These are phyloP conservation scores for Cosmia trapezina DNA, from an alignment of 2,888 invertebrate species.

Conservation along the genomic window DNA sequence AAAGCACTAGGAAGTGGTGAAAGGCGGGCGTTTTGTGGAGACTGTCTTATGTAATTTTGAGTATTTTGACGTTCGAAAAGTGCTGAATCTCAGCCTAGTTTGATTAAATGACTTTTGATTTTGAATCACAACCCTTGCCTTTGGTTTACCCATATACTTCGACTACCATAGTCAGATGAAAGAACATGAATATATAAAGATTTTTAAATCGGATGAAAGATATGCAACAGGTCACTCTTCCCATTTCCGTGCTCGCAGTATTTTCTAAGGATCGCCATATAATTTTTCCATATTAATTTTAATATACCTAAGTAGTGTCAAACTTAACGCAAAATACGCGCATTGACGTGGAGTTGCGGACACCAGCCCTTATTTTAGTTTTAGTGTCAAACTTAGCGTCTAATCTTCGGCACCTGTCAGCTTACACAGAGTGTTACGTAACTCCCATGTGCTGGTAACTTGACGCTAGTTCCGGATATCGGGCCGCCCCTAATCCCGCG, in stretches of 20 bases:
- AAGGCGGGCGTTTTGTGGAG: too few relatives aligned
- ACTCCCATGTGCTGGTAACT: constrained; percentile 44
- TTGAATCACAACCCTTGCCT: neutral
- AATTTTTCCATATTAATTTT: neutral
- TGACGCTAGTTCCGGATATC: constrained; percentile 58
- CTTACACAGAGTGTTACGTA: constrained; percentile 43
- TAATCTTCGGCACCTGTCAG: constrained; percentile 43
- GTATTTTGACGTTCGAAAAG: too few relatives aligned
- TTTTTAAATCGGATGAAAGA: neutral
- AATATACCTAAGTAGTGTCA: constrained; percentile 35
- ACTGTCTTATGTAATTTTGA: too few relatives aligned
- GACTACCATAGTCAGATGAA: neutral
- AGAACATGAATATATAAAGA: neutral
- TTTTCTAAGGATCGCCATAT: neutral
- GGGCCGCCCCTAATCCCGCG: constrained; percentile 64
- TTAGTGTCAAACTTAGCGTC: constrained; percentile 54
- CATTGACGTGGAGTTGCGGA: too few relatives aligned
- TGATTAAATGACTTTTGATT: too few relatives aligned
- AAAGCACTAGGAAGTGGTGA: too few relatives aligned
- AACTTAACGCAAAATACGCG: too few relatives aligned
- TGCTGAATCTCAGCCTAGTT: too few relatives aligned
- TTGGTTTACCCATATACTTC: neutral
- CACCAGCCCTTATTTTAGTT: too few relatives aligned
- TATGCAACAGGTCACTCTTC: neutral
- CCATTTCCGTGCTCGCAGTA: neutral